A percentile compares a stretch with the other conserved stretches of the same genome.
Evolutionary conservation across 30 jellyfish, hydroid and myxozoan genomes (phyloP).

Genomic region (Turritopsis rubra): DNA sequence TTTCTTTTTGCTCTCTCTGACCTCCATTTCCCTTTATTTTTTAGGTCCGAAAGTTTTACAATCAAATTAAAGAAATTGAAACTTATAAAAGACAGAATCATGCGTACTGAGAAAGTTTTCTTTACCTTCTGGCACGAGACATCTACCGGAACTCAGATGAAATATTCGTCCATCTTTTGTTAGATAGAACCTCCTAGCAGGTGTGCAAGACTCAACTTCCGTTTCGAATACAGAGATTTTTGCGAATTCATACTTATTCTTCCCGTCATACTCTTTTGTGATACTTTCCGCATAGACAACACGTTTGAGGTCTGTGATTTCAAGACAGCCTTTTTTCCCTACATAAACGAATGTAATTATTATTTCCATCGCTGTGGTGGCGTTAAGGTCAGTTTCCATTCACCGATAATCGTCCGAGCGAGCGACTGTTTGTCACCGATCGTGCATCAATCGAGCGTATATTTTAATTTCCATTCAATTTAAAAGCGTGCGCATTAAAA

Average conservation of each 20-base stretch:
- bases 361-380: background rate
- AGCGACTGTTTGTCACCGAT: too few species aligned
- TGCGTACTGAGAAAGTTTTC: too few species aligned
- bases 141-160: background rate
- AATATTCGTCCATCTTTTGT: background rate
- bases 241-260: background rate
- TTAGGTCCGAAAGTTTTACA: too few species aligned
- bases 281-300: background rate
- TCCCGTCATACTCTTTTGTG: background rate
- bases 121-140: background rate
- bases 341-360: background rate
- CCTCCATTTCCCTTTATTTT: too few species aligned
- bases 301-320: background rate
- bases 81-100: too few species aligned
- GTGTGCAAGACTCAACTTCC: background rate
- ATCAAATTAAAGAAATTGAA: too few species aligned
- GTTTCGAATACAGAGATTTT: background rate
- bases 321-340: conserved; percentile 7
- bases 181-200: background rate
- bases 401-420: too few species aligned
- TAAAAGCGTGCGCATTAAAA: too few species aligned
- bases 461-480: too few species aligned
- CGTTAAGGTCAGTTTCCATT: too few species aligned
- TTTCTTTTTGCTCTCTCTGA: too few species aligned
- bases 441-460: too few species aligned